A percentile compares a stretch with the other conserved stretches of the same genome.
Conservation (phyloP, 1,140 invertebrate species). For the Aphis craccivora region DNA sequence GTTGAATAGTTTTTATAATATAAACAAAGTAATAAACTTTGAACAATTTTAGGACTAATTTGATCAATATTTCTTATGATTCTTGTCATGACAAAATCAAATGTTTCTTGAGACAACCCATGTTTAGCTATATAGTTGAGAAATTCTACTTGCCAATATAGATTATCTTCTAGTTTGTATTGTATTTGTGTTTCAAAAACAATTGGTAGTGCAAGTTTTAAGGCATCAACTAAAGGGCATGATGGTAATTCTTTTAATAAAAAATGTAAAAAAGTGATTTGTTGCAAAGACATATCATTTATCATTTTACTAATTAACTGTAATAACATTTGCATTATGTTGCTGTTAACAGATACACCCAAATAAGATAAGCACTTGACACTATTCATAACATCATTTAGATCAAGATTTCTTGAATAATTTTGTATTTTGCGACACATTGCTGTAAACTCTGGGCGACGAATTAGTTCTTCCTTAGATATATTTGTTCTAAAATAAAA, state of each 20-base stretch:
- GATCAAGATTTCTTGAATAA: constrained; percentile 66
- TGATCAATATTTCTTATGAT: constrained; percentile 51
- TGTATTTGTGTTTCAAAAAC: constrained; percentile 70
- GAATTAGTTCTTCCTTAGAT: constrained; percentile 61
- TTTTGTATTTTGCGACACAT: constrained; percentile 67
- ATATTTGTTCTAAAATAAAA: constrained; percentile 59
- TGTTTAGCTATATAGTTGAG: constrained; percentile 66
- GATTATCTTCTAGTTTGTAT: constrained; percentile 67
- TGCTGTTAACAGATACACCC: constrained; percentile 67
- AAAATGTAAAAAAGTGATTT: constrained; percentile 71
- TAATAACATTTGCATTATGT: constrained; percentile 70
- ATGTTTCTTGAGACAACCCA: constrained; percentile 65
- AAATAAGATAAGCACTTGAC: constrained; percentile 69
- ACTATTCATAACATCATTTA: constrained; percentile 67
- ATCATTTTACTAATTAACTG: constrained; percentile 70
- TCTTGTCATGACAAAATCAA: constrained; percentile 59
- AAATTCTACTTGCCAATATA: constrained; percentile 66
- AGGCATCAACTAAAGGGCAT: constrained; percentile 69
- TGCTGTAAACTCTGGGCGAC: constrained; percentile 64
- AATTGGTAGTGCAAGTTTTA: constrained; percentile 70
- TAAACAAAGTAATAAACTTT: constrained; percentile 17
- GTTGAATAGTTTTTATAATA: constrained; percentile 15
- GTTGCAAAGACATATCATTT: constrained; percentile 69
- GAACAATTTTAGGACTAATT: not conserved
- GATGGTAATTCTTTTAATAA: constrained; percentile 65